Percentiles rank a stretch among this genome's conserved stretches.
These are phyloP conservation scores for Anodontia alba DNA, from an alignment of 2,888 invertebrate genomes.

Conservation along the genomic window DNA sequence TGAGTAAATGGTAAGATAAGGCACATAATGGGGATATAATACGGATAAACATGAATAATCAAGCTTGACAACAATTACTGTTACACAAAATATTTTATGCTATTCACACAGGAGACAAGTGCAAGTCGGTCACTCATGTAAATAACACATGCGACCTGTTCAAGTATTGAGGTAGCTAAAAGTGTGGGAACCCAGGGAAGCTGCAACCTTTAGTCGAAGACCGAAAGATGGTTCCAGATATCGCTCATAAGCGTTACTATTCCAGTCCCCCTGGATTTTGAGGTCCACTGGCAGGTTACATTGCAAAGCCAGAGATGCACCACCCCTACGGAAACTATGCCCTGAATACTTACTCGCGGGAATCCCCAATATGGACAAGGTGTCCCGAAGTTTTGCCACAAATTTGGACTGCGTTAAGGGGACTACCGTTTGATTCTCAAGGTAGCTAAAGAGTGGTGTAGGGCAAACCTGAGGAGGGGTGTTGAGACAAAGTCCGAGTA, in stretches of 20 bases:
- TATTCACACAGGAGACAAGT: not conserved
- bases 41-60: no score
- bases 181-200: not conserved
- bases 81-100: no score
- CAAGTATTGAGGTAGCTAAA: not conserved
- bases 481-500: not conserved
- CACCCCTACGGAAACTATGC: constrained; percentile 31
- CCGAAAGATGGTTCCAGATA: constrained; percentile 1
- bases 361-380: not conserved
- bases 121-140: not conserved
- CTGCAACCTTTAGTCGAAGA: not conserved
- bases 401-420: not conserved
- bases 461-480: not conserved
- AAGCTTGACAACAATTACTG: no score
- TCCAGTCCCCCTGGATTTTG: constrained; percentile 23
- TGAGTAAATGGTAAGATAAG: no score
- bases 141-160: not conserved
- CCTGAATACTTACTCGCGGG: constrained; percentile 20
- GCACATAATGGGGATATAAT: no score
- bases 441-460: not conserved
- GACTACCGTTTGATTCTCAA: no score
- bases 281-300: constrained; percentile 14
- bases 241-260: constrained; percentile 12
- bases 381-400: not conserved
- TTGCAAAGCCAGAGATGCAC: constrained; percentile 14